phyloP scores from a whole-genome alignment of 2,797 vertebrate species.

The Apogon hyalosoma region DNA sequence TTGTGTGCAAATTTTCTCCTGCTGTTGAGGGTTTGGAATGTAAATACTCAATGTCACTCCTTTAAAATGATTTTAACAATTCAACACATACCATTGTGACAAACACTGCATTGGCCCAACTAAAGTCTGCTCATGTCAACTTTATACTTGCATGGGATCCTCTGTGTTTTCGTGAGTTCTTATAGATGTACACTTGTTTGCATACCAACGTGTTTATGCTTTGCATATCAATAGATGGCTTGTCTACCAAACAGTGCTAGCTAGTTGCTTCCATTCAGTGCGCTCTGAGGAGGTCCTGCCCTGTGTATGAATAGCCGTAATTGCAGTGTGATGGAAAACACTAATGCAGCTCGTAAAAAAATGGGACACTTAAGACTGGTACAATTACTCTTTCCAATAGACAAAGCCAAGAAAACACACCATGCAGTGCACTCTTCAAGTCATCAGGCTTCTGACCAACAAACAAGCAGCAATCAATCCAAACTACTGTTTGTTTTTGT shows the following conservation, averaged over 20 bases:
- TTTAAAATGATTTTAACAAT: too few species aligned
- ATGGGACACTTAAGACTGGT: slow-evolving; percentile 74
- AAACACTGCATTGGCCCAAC: neutral
- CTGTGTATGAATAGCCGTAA: slow-evolving; percentile 78
- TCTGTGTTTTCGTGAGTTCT: slow-evolving; percentile 17
- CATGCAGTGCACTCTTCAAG: slow-evolving; percentile 50
- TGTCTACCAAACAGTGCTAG: slow-evolving; percentile 43
- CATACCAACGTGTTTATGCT: slow-evolving; percentile 60
- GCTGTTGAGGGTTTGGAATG: too few species aligned
- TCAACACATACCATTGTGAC: slow-evolving; percentile 4
- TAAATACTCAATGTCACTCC: too few species aligned
- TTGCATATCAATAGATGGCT: slow-evolving; percentile 74
- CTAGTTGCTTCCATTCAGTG: slow-evolving; percentile 49
- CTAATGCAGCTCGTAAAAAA: slow-evolving; percentile 80
- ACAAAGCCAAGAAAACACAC: slow-evolving; percentile 74
- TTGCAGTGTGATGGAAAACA: slow-evolving; percentile 82
- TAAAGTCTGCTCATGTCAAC: slow-evolving; percentile 25
- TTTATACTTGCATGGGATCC: slow-evolving; percentile 50
- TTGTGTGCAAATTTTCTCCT: too few species aligned
- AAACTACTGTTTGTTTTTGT: slow-evolving; percentile 54
- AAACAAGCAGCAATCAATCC: slow-evolving; percentile 62
- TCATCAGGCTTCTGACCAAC: slow-evolving; percentile 60
- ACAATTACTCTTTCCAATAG: slow-evolving; percentile 79
- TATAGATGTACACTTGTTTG: slow-evolving; percentile 60
- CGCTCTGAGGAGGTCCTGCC: slow-evolving; percentile 56